phyloP scores from a whole-genome alignment of 92 coral and sea anemone genomes.

The Galaxea fascicularis region DNA sequence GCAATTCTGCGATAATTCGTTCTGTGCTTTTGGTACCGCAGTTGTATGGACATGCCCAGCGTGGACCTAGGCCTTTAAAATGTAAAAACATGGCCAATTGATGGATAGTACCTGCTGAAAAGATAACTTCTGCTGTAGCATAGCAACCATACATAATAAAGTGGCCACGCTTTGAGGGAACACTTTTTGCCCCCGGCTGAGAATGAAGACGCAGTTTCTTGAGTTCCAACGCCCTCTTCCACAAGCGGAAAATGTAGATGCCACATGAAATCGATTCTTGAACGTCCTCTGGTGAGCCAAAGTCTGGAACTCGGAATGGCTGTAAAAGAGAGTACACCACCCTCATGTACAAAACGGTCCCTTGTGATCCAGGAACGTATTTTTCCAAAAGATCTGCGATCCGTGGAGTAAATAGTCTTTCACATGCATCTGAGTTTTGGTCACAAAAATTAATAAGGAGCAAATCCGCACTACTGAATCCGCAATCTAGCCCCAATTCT shows the following conservation, averaged over 20 bases:
- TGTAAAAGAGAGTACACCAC: constrained; percentile 42
- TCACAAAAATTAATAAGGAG: constrained; percentile 43
- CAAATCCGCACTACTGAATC: constrained; percentile 26
- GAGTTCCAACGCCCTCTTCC: constrained; percentile 33
- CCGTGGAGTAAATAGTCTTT: constrained; percentile 41
- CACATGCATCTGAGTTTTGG: constrained; percentile 24
- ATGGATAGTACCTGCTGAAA: no score
- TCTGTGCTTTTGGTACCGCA: no score
- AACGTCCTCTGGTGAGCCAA: constrained; percentile 38
- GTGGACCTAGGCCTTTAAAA: no score
- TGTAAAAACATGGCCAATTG: no score
- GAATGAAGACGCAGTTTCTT: constrained; percentile 54
- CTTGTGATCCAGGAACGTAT: constrained; percentile 58
- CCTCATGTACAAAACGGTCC: constrained; percentile 41
- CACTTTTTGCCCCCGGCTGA: constrained; percentile 36
- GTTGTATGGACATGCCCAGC: no score
- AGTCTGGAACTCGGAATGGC: constrained; percentile 36
- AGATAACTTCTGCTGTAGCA: no score
- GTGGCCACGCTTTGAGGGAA: constrained; percentile 54
- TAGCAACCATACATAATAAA: constrained; percentile 27
- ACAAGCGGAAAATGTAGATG: constrained; percentile 40
- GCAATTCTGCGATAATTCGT: no score
- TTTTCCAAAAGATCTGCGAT: constrained; percentile 54
- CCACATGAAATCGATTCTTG: constrained; percentile 58
- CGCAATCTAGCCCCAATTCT: constrained; percentile 44